A percentile compares a stretch with the other conserved stretches of the same genome.
Conservation (phyloP, 2,888 invertebrate species). For the Drosophila barbarae region DNA sequence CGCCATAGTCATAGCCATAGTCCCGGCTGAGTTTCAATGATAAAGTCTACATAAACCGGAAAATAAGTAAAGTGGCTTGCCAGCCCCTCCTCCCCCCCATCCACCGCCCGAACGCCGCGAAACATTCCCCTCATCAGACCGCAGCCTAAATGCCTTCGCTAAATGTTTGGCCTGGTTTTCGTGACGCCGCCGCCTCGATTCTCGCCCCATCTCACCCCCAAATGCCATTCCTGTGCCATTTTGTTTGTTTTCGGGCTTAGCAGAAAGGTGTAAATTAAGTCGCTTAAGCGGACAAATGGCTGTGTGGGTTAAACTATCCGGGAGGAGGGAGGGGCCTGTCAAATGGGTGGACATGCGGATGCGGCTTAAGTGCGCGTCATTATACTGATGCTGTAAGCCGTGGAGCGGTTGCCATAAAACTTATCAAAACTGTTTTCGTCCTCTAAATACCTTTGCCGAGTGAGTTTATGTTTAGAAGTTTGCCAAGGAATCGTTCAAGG, state of each 20-base stretch:
- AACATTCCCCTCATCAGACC: constrained; percentile 16
- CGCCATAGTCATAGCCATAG: constrained; percentile 21
- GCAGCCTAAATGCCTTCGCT: constrained; percentile 38
- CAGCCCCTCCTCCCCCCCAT: constrained; percentile 3
- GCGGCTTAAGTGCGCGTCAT: constrained; percentile 67
- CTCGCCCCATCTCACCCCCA: constrained; percentile 6
- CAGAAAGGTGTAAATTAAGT: constrained; percentile 70
- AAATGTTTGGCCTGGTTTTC: constrained; percentile 45
- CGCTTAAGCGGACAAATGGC: constrained; percentile 60
- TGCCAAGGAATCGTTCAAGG: neutral
- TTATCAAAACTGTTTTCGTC: constrained; percentile 56
- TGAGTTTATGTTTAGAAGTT: constrained; percentile 12
- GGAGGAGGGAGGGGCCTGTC: neutral
- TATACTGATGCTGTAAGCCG: constrained; percentile 61
- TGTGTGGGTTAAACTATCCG: constrained; percentile 48
- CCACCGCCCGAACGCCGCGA: neutral
- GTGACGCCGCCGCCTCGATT: constrained; percentile 27
- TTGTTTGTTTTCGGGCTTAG: constrained; percentile 60
- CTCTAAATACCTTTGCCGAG: constrained; percentile 15
- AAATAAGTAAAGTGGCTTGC: constrained; percentile 71
- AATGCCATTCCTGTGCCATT: constrained; percentile 46
- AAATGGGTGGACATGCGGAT: constrained; percentile 19
- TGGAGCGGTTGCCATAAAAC: constrained; percentile 54
- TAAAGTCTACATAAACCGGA: constrained; percentile 73
- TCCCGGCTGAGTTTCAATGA: constrained; percentile 66